phyloP scores from a whole-genome alignment of 2,888 invertebrate genomes.

The Nomada ferruginata region DNA sequence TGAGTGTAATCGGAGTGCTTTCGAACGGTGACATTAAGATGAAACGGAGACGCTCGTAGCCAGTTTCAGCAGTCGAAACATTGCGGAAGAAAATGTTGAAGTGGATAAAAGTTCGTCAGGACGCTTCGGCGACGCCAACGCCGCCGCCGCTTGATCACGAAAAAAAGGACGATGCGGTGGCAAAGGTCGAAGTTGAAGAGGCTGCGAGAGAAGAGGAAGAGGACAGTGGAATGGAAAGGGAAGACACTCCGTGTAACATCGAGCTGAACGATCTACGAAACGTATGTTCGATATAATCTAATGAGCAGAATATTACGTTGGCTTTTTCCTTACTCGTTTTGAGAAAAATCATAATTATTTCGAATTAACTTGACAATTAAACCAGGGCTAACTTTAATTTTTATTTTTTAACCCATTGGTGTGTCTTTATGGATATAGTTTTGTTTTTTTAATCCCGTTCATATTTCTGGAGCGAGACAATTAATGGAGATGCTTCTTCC shows the following conservation, averaged over 20 bases:
- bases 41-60: constrained; percentile 11
- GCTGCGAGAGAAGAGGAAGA: constrained; percentile 76
- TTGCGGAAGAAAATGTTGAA: constrained; percentile 77
- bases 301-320: neutral
- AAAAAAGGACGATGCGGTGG: constrained; percentile 49
- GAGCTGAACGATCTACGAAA: constrained; percentile 80
- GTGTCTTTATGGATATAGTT: neutral
- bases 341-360: neutral
- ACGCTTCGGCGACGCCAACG: constrained; percentile 68
- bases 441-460: too few species aligned
- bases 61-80: constrained; percentile 6
- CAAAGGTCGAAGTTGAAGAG: constrained; percentile 69
- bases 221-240: constrained; percentile 82
- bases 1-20: too few species aligned
- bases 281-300: constrained; percentile 70
- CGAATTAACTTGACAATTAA: neutral
- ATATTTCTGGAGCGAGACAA: neutral
- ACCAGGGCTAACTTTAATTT: neutral
- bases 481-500: constrained; percentile 19
- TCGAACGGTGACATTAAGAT: constrained; percentile 3
- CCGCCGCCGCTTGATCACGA: constrained; percentile 25
- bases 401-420: neutral
- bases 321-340: neutral
- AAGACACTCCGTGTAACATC: constrained; percentile 78
- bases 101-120: constrained; percentile 83